Conservation (phyloP, 2,888 invertebrate species). For the Phaedon cochleariae region DNA sequence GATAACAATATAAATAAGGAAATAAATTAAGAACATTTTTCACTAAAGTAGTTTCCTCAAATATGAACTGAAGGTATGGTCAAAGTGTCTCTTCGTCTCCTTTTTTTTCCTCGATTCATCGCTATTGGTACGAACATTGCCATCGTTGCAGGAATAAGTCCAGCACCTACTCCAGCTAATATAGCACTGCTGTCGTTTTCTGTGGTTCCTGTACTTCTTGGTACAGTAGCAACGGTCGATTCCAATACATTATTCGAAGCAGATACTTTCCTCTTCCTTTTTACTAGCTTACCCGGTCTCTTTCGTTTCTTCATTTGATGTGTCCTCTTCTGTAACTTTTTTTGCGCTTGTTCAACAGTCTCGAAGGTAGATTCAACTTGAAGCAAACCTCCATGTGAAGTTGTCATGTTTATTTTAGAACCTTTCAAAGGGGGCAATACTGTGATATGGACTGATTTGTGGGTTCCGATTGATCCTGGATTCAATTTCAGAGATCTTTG, state of each 20-base stretch:
- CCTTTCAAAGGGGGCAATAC: conserved; percentile 76
- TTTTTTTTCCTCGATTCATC: conserved; percentile 68
- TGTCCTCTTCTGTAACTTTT: conserved; percentile 57
- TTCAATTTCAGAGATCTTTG: conserved; percentile 54
- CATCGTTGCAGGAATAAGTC: conserved; percentile 83
- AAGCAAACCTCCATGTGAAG: conserved; percentile 77
- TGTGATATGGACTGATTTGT: conserved; percentile 66
- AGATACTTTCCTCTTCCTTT: conserved; percentile 35
- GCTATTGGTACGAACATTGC: conserved; percentile 83
- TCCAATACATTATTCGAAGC: conserved; percentile 21
- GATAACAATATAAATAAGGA: too few relatives aligned
- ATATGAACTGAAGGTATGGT: too few relatives aligned
- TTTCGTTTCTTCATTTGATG: conserved; percentile 46
- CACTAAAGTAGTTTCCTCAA: too few relatives aligned
- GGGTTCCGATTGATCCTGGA: conserved; percentile 49
- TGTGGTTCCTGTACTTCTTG: conserved; percentile 31
- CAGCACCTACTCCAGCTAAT: conserved; percentile 78
- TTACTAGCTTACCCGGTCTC: conserved; percentile 26
- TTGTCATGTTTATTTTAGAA: conserved; percentile 70
- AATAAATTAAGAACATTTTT: too few relatives aligned
- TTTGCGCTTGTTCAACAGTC: conserved; percentile 71
- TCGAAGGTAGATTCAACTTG: conserved; percentile 79
- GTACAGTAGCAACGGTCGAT: conserved; percentile 37
- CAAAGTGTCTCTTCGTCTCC: too few relatives aligned
- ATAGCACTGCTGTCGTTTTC: conserved; percentile 69